Evolutionary conservation across 2,888 invertebrate genomes (phyloP), one percentile per base, ranked within the genome.

Genomic region (Tryphoninae sp.): DNA sequence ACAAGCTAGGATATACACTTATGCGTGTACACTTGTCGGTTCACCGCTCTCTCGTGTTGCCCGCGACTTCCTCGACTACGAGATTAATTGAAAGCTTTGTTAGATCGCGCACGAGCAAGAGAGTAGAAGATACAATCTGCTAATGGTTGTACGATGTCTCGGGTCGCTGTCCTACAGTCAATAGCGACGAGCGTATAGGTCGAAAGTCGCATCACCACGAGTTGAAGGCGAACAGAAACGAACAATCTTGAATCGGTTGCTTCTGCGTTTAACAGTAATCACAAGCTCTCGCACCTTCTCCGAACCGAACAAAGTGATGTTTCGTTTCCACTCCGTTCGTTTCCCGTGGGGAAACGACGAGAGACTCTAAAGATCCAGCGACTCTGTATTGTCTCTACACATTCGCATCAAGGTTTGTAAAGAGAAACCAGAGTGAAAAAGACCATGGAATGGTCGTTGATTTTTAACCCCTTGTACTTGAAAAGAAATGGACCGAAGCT

Each of bases 91-190:
- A 86, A 82, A 83, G 81, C 78, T 81, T 82, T 71, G 78, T 69
- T 83, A 71, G 71, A 80, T 80, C 79, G 72, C 64, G 69, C 71
- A 81, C 72, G 72, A 75, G 84, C 80, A 82, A 85, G 83, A 84
- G 86, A 33, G 33, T 4, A 33, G 81, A 83, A 86, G 88, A 89
- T 89, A 89, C 89, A 90, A 90, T 90, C 88, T 89, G 86, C 90
- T 90, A 90, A 90, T 90, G 90, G 90, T 86, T 86, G 80, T 86
- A 85, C 86, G 84, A 84, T 83, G 85, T 80, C 84, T 85, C 87
- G 86, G 86, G 80, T 76, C 59, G 53, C 26, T 19, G 19, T 2
- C 11, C 26, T 76, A 76, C 82, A 87, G 87, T 86, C 82, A 81
- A 69, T 53, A 45, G 51, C 75, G 59, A 51, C 59, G 53, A 55